A percentile compares a stretch with the other conserved stretches of the same genome.
phyloP scores from a whole-genome alignment of 2,797 vertebrate genomes.

The Tangara arthus region DNA sequence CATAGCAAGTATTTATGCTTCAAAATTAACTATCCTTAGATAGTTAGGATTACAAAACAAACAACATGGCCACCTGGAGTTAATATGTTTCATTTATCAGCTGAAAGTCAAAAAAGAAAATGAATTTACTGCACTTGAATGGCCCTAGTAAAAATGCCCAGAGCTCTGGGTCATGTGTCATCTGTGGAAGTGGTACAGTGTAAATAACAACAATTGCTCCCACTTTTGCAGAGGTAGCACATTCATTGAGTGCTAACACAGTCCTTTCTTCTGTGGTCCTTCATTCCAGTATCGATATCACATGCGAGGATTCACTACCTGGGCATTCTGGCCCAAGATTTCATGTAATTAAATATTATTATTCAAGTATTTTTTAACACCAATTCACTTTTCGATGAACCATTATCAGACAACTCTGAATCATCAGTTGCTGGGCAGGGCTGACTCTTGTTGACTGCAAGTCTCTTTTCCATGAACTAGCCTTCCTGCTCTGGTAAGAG shows the following conservation, averaged over 20 bases:
- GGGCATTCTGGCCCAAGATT: not conserved
- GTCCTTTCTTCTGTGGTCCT: not conserved
- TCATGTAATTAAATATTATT: not conserved
- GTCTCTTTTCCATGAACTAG: not conserved
- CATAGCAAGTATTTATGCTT: not conserved
- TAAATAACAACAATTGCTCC: not conserved
- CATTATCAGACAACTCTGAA: not conserved
- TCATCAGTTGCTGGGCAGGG: conserved; percentile 6
- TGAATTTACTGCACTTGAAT: not conserved
- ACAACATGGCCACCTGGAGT: not conserved
- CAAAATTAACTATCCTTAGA: not conserved
- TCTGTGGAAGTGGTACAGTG: not conserved
- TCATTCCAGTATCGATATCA: not conserved
- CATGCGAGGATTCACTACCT: not conserved
- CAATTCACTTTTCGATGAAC: not conserved
- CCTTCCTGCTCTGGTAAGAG: conserved; percentile 16
- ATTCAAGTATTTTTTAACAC: not conserved
- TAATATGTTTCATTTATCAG: not conserved
- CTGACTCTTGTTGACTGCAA: not conserved
- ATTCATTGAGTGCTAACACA: not conserved
- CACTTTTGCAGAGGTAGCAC: not conserved
- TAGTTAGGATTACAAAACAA: not conserved
- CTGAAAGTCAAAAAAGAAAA: not conserved
- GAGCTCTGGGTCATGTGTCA: not conserved
- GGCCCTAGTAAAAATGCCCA: not conserved